These are phyloP conservation scores for Coregonus ussuriensis DNA, from an alignment of 2,797 vertebrate species.

Conservation along the genomic window DNA sequence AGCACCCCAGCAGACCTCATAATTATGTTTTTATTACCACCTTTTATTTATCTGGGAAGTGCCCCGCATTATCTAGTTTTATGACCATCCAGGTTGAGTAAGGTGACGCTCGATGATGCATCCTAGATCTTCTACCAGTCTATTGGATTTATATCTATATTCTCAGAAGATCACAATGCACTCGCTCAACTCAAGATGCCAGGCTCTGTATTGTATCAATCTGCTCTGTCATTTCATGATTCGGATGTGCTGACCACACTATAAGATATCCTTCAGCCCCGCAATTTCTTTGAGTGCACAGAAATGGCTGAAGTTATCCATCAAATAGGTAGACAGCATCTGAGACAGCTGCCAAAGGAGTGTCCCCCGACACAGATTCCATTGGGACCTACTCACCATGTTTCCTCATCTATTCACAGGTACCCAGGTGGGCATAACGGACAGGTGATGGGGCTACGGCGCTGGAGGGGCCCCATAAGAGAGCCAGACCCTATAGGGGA, in stretches of 20 bases:
- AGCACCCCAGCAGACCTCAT: not conserved
- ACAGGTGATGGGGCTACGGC: conserved; percentile 47
- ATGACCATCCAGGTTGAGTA: not conserved
- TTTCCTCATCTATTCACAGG: conserved; percentile 42
- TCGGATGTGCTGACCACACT: too few species aligned
- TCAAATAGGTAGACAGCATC: not conserved
- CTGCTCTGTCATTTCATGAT: not conserved
- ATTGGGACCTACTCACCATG: not conserved
- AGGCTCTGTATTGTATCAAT: not conserved
- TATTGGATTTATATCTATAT: not conserved
- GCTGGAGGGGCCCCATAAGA: conserved; percentile 52
- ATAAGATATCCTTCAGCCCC: not conserved
- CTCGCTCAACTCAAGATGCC: not conserved
- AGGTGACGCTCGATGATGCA: not conserved
- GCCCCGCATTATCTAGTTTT: not conserved
- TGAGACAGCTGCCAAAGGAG: not conserved
- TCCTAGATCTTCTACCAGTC: not conserved
- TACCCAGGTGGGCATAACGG: conserved; percentile 50
- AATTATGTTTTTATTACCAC: not conserved
- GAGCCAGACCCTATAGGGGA: not conserved
- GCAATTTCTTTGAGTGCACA: too few species aligned
- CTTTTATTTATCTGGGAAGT: not conserved
- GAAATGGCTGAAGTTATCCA: not conserved
- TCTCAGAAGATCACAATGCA: not conserved
- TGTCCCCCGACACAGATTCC: not conserved